phyloP scores from a whole-genome alignment of 2,888 invertebrate species.

The Buathra laborator region DNA sequence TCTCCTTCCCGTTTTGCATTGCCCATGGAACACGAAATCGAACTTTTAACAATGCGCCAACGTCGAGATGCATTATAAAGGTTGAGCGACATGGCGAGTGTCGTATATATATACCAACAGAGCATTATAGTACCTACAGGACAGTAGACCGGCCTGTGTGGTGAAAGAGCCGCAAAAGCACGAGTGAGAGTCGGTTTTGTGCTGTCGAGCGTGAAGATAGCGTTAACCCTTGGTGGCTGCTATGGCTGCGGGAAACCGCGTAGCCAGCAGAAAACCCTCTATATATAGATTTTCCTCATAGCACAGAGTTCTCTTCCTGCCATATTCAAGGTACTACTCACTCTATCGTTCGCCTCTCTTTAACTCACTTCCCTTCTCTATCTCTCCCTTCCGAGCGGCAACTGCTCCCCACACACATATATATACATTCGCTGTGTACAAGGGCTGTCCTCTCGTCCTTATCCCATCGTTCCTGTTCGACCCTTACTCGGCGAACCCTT shows the following conservation, averaged over 20 bases:
- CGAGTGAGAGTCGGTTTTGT: constrained; percentile 68
- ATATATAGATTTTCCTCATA: constrained; percentile 4
- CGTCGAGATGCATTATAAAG: constrained; percentile 41
- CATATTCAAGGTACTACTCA: constrained; percentile 18
- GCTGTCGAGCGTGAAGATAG: constrained; percentile 72
- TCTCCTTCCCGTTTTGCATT: neutral
- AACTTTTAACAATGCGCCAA: constrained; percentile 64
- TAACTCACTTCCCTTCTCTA: constrained; percentile 6
- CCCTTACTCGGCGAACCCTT: constrained; percentile 54
- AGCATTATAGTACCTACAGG: constrained; percentile 17
- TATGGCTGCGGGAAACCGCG: constrained; percentile 63
- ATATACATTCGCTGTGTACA: constrained; percentile 22
- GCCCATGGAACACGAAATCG: constrained; percentile 44
- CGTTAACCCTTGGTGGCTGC: constrained; percentile 54
- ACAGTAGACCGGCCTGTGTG: neutral
- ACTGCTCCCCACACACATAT: constrained; percentile 9
- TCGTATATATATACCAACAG: neutral
- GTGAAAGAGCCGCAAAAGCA: constrained; percentile 28
- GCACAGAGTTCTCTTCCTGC: neutral
- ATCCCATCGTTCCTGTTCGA: constrained; percentile 10
- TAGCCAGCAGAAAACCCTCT: constrained; percentile 66
- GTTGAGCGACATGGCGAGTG: constrained; percentile 34
- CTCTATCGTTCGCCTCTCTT: constrained; percentile 6
- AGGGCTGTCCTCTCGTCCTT: constrained; percentile 13
- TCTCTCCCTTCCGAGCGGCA: neutral